A percentile compares a stretch with the other conserved stretches of the same genome.
Conservation (phyloP, 2,113 vertebrate species). For the Menura novaehollandiae region DNA sequence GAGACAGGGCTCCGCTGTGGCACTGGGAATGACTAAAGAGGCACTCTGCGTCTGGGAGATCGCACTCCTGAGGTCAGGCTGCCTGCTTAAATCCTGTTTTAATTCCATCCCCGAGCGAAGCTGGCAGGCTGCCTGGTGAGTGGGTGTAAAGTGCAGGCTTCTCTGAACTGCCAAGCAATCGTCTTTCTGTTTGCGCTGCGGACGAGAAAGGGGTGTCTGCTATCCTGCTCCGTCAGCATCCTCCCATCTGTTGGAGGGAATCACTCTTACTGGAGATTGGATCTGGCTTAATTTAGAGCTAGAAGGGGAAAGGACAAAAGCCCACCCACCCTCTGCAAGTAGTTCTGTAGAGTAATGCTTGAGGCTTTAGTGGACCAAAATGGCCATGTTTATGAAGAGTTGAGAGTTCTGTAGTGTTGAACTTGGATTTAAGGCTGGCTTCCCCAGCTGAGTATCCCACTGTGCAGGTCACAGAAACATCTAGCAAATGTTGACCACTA, state of each 20-base stretch:
- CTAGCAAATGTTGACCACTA: conserved; percentile 34
- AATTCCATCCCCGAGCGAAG: background rate
- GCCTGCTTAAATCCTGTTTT: conserved; percentile 26
- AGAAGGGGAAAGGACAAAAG: background rate
- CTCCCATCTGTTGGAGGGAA: background rate
- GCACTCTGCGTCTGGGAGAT: conserved; percentile 1
- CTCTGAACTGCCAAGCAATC: conserved; percentile 3
- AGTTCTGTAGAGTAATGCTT: background rate
- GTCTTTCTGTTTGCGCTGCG: background rate
- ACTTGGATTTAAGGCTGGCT: background rate
- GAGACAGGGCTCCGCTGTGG: background rate
- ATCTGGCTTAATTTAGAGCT: background rate
- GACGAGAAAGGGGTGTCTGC: background rate
- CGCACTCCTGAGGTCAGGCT: conserved; percentile 19
- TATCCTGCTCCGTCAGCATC: background rate
- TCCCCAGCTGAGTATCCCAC: background rate
- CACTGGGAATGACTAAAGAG: conserved; percentile 1
- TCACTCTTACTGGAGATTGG: background rate
- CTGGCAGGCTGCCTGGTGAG: conserved; percentile 37
- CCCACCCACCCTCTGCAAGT: background rate
- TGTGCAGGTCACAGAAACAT: conserved; percentile 7
- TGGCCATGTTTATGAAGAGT: background rate
- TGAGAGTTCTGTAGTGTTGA: background rate
- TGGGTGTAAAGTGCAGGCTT: conserved; percentile 28
- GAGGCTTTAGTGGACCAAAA: background rate